Conservation (phyloP, 2,888 invertebrate species). For the Trimorus sp. region DNA sequence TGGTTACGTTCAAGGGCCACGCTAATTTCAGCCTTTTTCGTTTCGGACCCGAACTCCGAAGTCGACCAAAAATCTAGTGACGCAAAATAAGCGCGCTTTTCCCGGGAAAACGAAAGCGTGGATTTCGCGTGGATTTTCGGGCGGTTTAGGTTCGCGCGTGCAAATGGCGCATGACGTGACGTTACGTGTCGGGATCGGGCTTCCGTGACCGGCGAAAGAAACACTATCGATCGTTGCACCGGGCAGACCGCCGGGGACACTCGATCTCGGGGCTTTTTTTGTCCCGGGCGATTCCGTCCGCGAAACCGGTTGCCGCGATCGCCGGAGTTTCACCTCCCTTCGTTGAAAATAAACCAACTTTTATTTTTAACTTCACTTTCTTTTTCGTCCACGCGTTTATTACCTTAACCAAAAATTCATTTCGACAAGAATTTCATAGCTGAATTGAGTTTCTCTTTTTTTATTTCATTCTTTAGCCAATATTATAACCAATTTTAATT, state of each 20-base stretch:
- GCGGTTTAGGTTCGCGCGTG: neutral
- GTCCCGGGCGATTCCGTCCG: constrained; percentile 40
- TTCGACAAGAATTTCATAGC: no score
- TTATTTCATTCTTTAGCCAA: no score
- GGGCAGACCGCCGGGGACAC: constrained; percentile 46
- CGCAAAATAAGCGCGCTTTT: no score
- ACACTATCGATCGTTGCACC: constrained; percentile 56
- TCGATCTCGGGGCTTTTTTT: constrained; percentile 56
- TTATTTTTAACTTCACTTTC: neutral
- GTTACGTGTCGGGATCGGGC: constrained; percentile 42
- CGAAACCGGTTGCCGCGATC: constrained; percentile 49
- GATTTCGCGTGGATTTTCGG: neutral
- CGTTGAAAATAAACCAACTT: neutral
- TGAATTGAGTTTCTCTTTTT: no score
- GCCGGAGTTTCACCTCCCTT: constrained; percentile 31
- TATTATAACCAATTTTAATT: no score
- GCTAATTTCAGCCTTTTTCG: no score
- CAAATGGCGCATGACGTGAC: constrained; percentile 31
- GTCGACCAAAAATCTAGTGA: no score
- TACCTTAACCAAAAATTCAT: no score
- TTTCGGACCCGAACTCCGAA: no score
- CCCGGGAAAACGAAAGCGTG: neutral
- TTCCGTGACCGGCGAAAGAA: constrained; percentile 52
- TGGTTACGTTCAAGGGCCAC: neutral
- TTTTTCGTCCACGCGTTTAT: no score